phyloP scores from a whole-genome alignment of 2,113 vertebrate species.

The Laticauda laticaudata region DNA sequence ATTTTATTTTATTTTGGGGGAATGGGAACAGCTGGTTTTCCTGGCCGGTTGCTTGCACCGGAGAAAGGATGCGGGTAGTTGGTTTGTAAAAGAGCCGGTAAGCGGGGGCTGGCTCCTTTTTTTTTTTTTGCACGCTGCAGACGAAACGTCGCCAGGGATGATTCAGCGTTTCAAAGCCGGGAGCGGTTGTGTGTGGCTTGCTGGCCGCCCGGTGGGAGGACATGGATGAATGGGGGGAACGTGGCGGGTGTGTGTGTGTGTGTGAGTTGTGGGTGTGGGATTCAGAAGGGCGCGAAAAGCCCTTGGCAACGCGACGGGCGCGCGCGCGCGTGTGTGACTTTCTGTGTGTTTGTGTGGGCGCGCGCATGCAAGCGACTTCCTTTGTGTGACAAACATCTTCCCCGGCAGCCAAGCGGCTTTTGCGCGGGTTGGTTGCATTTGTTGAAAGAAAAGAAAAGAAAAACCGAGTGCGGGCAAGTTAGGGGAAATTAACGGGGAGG shows the following conservation, averaged over 20 bases:
- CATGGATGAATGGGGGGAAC: no score
- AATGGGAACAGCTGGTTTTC: not conserved
- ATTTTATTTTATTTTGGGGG: no score
- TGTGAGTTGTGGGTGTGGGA: not conserved
- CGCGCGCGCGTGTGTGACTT: fast-evolving
- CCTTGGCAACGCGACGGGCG: not conserved
- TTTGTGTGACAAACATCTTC: not conserved
- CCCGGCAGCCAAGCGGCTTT: not conserved
- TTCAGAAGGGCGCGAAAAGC: not conserved
- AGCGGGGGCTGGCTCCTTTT: no score
- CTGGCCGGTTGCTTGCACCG: no score
- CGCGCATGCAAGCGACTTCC: not conserved
- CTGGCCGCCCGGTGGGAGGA: not conserved
- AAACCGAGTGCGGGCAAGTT: not conserved
- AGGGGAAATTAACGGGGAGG: not conserved
- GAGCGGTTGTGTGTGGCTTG: not conserved
- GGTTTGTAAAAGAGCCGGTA: not conserved
- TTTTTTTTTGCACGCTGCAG: not conserved
- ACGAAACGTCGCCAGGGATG: not conserved
- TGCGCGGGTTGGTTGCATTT: not conserved
- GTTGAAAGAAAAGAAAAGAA: not conserved
- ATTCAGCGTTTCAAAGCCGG: not conserved
- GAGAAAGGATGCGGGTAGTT: not conserved
- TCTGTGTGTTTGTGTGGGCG: not conserved
- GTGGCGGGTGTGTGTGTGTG: not conserved